Percentiles rank a stretch among this genome's conserved stretches.
phyloP scores from a whole-genome alignment of 2,113 vertebrate genomes.

The Rhodinocichla rosea region DNA sequence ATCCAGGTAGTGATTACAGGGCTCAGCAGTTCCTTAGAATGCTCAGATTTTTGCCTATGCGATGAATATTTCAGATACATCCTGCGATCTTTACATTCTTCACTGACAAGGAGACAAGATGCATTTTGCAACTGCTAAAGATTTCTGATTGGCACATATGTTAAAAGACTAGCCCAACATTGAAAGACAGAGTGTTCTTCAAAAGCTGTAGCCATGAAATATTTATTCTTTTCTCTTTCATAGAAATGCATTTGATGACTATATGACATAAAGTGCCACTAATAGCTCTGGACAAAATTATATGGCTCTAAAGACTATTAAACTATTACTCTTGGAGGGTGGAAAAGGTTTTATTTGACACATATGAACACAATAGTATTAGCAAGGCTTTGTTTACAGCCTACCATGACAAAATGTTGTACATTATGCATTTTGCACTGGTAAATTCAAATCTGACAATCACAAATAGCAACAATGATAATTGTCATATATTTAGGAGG shows the following conservation, averaged over 20 bases:
- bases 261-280: constrained; percentile 68
- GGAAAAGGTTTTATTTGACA: constrained; percentile 46
- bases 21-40: constrained; percentile 31
- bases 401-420: not conserved
- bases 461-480: not conserved
- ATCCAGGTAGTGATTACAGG: not conserved
- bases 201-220: constrained; percentile 72
- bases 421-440: not conserved
- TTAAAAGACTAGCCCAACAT: constrained; percentile 66
- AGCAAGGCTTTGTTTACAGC: constrained; percentile 35
- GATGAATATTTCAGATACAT: constrained; percentile 73
- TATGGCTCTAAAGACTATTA: constrained; percentile 57
- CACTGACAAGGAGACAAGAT: constrained; percentile 70
- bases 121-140: constrained; percentile 71
- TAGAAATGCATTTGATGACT: constrained; percentile 62
- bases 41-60: constrained; percentile 47
- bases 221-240: constrained; percentile 72
- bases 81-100: constrained; percentile 66
- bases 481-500: not conserved
- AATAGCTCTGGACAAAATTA: constrained; percentile 71
- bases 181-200: constrained; percentile 68
- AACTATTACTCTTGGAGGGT: constrained; percentile 64
- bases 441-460: constrained; percentile 8
- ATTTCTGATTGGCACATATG: constrained; percentile 66
- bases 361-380: constrained; percentile 42